Percentiles rank a stretch among this genome's conserved stretches.
Evolutionary conservation across 2,888 invertebrate species (phyloP).

Genomic region (Idaea straminata): DNA sequence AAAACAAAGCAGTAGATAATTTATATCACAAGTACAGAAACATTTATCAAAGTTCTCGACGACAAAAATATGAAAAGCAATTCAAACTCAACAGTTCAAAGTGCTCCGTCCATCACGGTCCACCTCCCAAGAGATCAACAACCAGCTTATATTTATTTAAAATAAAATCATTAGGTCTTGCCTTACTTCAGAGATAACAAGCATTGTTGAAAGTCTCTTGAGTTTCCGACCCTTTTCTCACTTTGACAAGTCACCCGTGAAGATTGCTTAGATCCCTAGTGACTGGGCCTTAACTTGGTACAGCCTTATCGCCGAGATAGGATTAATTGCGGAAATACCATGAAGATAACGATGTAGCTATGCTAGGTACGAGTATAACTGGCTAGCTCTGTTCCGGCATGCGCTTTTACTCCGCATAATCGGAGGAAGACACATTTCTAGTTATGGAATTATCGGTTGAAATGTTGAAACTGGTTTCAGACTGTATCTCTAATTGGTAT

Average conservation of each 20-base stretch:
- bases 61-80: slow-evolving; percentile 3
- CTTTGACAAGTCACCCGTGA: slow-evolving; percentile 80
- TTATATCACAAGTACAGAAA: neutral
- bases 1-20: no score
- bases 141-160: slow-evolving; percentile 61
- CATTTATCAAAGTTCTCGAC: neutral
- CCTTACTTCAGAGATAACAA: slow-evolving; percentile 77
- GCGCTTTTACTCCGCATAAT: slow-evolving; percentile 25
- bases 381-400: slow-evolving; percentile 47
- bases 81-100: slow-evolving; percentile 11
- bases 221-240: slow-evolving; percentile 75
- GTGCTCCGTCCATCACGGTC: slow-evolving; percentile 11
- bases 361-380: slow-evolving; percentile 57
- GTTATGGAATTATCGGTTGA: neutral
- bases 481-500: neutral
- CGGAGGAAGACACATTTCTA: neutral
- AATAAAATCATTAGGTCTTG: slow-evolving; percentile 76
- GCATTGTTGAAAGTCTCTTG: slow-evolving; percentile 79
- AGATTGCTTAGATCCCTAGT: slow-evolving; percentile 78
- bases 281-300: slow-evolving; percentile 75
- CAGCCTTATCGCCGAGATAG: slow-evolving; percentile 73
- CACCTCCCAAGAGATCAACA: slow-evolving; percentile 32
- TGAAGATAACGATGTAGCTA: slow-evolving; percentile 55
- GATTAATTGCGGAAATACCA: slow-evolving; percentile 78
- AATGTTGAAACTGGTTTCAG: neutral